Evolutionary conservation across 2,797 vertebrate genomes (phyloP), one percentile per base, ranked within the genome.

Genomic region (Mormyrops attenuatus): DNA sequence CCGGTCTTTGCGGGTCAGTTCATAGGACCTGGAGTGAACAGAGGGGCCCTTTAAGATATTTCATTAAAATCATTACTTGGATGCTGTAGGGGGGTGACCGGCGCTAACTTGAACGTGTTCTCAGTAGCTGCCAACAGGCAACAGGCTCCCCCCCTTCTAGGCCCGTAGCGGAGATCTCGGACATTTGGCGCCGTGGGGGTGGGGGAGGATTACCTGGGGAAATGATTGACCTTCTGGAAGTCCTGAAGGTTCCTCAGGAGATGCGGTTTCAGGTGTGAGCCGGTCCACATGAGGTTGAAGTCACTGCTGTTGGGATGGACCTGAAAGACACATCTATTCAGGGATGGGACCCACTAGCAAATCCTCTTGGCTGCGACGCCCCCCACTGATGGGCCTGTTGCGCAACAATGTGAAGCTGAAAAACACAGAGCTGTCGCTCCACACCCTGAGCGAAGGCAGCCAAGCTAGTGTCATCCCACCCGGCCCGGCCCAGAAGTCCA

Each of bases 251-350:
- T 96, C 88, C 97, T 97, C 87, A 99, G 95, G 91, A 98, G 91
- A 89, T 97, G 97, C 91, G 97, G 97, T 94, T 99, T 99, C 92
- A 98, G 95, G 93, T 99, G 98, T 89, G 98, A 97, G 90, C 98
- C 98, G 4, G 97, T 98, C 98, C 98, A 99, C 98, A 99, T 98
- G 34, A 99, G 96, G 92, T 99, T 99, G 91, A 99, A 99, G 93
- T 98, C 96, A 0, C 95, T 98, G 92, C 97, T 99, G 91, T 97
- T 98, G 47, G 97, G 96, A 90, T 99, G 97, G 91, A 98, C 97
- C 98, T 99, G 84, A 88, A 93, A 88, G 84, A 26, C 38, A 9
- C 17, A n/a, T n/a, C 17, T 47, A 22, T 47, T 82, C 41, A 47
- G 11, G 38, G 17, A 44, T 22, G 77, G 41, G 77, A 44, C 38